Base-by-base conservation (phyloP, 1,140 invertebrate species). In the Arctopsyche grandis region DNA sequence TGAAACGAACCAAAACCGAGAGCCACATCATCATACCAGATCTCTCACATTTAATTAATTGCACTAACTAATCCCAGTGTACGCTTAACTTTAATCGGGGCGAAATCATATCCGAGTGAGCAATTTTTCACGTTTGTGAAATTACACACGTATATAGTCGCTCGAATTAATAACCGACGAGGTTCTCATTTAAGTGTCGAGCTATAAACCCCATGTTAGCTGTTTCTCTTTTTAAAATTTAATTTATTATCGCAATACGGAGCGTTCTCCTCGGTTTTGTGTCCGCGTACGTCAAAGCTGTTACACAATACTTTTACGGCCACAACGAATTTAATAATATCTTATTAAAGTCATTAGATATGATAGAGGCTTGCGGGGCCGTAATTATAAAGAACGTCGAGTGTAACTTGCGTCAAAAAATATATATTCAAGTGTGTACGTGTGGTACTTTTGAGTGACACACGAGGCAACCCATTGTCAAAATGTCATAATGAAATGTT, bases 301-400 rank as follows among this genome's bases (percentile, higher is more conserved):
- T 66, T 66, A 66, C 63, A 66, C 63, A 66, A 66, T 22, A 66
- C 24, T 66, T 66, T 66, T 66, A 66, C 63, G 24, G 63, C 22
- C 63, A 66, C 63, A 66, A 66, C 63, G 63, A 66, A 66, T 66
- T 66, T 66, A 66, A 66, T 66, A 66, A 66, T 66, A 66, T 66
- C 63, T 66, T 66, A 66, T 66, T 66, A 66, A 24, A 66, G 63
- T 66, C 63, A 66, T 66, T 66, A 66, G 63, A 66, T 66, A 66
- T 66, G 63, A 66, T 66, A 66, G 63, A 66, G 24, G 22, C 63
- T 66, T 66, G 63, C 63, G 22, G 63, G 63, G 4, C 56, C 63
- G 24, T 66, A 66, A 66, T 66, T 66, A 66, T 66, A 66, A 66
- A 66, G 22, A 66, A 66, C 63, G 24, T 60, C 58, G n/a, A 60